Evolutionary conservation across 2,888 invertebrate species (phyloP).

Genomic region (Agrilus mali): DNA sequence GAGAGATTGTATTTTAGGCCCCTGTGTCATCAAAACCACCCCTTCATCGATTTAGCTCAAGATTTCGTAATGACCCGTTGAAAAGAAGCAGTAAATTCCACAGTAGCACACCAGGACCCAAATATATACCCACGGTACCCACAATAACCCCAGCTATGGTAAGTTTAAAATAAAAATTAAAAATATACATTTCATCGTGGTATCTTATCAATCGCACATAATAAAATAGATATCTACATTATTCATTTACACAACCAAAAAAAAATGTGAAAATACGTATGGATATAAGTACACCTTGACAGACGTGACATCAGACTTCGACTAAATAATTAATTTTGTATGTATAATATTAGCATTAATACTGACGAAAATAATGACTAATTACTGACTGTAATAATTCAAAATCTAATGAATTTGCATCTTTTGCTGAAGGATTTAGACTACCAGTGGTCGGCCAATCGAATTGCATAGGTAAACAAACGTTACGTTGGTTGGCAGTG

Average conservation of each 20-base stretch:
- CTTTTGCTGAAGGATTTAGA: constrained; percentile 30
- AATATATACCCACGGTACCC: constrained; percentile 51
- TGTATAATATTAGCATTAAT: too few species aligned
- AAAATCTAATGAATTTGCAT: constrained; percentile 15
- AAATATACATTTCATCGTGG: constrained; percentile 36
- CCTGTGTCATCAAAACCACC: too few species aligned
- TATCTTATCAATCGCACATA: neutral
- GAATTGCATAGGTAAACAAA: constrained; percentile 9
- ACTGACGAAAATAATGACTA: too few species aligned
- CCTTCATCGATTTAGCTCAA: constrained; percentile 41
- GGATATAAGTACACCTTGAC: constrained; percentile 27
- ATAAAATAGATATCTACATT: too few species aligned
- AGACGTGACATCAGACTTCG: constrained; percentile 15
- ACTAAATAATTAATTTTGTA: constrained; percentile 1
- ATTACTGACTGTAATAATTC: too few species aligned
- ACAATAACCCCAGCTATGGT: constrained; percentile 35
- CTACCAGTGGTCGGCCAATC: constrained; percentile 28
- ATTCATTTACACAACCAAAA: neutral
- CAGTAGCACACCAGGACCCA: constrained; percentile 39
- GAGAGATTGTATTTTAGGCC: too few species aligned
- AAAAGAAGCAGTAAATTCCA: constrained; percentile 31
- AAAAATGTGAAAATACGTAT: constrained; percentile 10
- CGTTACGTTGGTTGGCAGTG: too few species aligned
- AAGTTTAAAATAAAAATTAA: constrained; percentile 17
- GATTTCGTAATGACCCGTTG: constrained; percentile 37